These are phyloP conservation scores for Anguilla marmorata DNA, from an alignment of 2,797 vertebrate species.

Conservation along the genomic window DNA sequence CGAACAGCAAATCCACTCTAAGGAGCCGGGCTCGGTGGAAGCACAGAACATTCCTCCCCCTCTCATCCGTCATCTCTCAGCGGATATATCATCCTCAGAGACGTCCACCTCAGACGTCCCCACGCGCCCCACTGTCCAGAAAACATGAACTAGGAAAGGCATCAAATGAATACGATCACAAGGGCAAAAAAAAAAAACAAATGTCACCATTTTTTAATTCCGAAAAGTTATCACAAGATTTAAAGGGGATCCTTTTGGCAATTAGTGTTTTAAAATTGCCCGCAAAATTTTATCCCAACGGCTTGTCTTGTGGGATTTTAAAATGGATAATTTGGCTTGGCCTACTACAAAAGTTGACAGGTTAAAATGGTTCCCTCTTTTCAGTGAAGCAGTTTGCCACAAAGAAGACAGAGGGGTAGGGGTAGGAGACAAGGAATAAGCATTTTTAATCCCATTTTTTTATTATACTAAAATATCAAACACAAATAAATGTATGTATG, in stretches of 20 bases:
- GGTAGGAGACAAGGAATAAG: neutral
- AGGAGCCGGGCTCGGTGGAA: slow-evolving; percentile 1
- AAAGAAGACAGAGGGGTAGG: neutral
- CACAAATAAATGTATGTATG: neutral
- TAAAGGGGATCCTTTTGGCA: neutral
- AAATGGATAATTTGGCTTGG: slow-evolving; percentile 5
- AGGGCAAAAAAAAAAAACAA: neutral
- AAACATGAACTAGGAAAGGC: neutral
- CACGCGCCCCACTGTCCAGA: neutral
- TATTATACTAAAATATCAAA: neutral
- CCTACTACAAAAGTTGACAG: neutral
- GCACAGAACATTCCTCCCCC: neutral
- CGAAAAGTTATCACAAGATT: neutral
- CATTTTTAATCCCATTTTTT: neutral
- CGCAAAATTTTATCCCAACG: neutral
- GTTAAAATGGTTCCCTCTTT: slow-evolving; percentile 18
- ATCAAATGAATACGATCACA: neutral
- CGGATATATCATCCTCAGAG: neutral
- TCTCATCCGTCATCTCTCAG: neutral
- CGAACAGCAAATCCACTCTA: slow-evolving; percentile 9
- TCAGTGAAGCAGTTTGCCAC: neutral
- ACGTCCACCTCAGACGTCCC: neutral
- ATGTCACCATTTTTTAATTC: neutral
- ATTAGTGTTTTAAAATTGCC: slow-evolving; percentile 17
- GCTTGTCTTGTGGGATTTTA: neutral